Percentiles rank a stretch among this genome's conserved stretches.
These are phyloP conservation scores for Torymus tubicola DNA, from an alignment of 2,888 invertebrate genomes.

Conservation along the genomic window DNA sequence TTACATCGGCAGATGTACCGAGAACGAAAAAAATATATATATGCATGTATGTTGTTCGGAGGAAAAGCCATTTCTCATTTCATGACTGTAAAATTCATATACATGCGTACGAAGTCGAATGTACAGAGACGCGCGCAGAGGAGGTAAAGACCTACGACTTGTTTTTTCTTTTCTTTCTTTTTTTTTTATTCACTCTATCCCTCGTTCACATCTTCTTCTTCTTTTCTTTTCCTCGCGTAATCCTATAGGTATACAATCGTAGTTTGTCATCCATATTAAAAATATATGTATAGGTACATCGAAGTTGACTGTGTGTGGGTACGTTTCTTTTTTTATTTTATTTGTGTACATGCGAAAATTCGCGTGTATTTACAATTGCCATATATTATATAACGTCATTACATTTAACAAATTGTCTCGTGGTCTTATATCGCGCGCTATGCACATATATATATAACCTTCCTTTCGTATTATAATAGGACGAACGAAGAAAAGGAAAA, in stretches of 20 bases:
- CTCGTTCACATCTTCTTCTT: constrained; percentile 46
- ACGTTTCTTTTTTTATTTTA: no score
- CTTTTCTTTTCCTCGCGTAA: constrained; percentile 59
- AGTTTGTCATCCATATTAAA: constrained; percentile 50
- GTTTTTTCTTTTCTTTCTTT: not conserved
- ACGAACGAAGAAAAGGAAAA: no score
- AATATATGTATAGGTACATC: constrained; percentile 54
- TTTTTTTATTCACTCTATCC: not conserved
- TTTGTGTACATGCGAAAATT: not conserved
- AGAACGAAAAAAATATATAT: no score
- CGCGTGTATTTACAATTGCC: not conserved
- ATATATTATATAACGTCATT: constrained; percentile 42
- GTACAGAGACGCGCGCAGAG: no score
- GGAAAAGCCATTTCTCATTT: no score
- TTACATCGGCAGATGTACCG: no score
- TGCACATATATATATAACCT: no score
- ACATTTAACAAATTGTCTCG: constrained; percentile 44
- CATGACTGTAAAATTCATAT: no score
- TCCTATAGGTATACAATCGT: constrained; percentile 54
- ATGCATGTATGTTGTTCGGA: no score
- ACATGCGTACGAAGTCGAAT: no score
- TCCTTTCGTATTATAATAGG: no score
- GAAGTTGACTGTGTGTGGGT: constrained; percentile 62
- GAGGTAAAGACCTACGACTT: constrained; percentile 11
- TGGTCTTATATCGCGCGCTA: constrained; percentile 29